These are phyloP conservation scores for Lasioglossum albipes DNA, from an alignment of 1,140 invertebrate species.

Conservation along the genomic window DNA sequence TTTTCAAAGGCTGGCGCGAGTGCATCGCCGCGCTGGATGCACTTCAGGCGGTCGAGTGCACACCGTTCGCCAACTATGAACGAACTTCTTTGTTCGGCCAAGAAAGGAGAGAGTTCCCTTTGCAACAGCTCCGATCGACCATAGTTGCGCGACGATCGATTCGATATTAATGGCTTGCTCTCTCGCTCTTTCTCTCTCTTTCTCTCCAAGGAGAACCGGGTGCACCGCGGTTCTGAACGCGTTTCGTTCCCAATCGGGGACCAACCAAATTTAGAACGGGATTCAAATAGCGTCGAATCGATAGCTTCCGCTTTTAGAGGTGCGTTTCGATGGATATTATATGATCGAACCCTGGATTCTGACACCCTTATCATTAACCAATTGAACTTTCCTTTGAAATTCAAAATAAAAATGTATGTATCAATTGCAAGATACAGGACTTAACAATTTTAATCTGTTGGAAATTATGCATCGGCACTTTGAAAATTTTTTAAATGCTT, in stretches of 20 bases:
- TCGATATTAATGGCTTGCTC: slow-evolving; percentile 4
- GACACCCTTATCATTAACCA: no score
- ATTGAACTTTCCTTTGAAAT: no score
- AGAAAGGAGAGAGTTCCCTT: neutral
- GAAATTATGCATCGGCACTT: no score
- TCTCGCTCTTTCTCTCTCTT: no score
- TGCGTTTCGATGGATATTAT: neutral
- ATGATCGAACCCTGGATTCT: neutral
- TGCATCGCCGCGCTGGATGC: neutral
- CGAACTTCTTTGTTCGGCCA: slow-evolving; percentile 30
- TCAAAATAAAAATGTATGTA: no score
- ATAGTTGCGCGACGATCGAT: slow-evolving; percentile 26
- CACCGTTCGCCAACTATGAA: slow-evolving; percentile 20
- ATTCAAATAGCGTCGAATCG: neutral
- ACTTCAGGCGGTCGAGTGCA: neutral
- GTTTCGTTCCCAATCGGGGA: neutral
- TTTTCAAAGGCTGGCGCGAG: neutral
- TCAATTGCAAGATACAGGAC: no score
- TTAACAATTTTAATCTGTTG: no score
- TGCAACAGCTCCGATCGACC: neutral
- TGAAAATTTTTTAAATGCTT: no score
- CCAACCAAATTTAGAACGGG: neutral
- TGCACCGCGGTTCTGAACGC: neutral
- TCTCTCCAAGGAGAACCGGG: no score
- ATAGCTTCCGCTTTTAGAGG: neutral